Percentiles rank a stretch among this genome's conserved stretches.
phyloP scores from a whole-genome alignment of 37 sponge, comb jelly and placozoan species.

The Diacarnus erythraeanus region DNA sequence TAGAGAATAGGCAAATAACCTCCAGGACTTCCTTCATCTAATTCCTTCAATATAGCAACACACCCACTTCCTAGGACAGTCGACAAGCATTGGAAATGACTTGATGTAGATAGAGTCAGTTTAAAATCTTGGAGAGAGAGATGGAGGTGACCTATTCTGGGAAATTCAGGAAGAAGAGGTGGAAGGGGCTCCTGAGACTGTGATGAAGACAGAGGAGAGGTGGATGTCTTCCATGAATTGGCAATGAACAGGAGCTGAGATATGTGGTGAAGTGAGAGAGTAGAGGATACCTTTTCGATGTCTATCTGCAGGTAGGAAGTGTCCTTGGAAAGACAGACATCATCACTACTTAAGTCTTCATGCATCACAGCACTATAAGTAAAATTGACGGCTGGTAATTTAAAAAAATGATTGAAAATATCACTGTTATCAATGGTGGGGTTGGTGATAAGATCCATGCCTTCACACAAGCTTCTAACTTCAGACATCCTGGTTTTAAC shows the following conservation, averaged over 20 bases:
- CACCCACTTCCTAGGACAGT: background rate
- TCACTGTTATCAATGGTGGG: background rate
- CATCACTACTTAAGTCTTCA: background rate
- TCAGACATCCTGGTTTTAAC: background rate
- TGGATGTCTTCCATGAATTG: constrained; percentile 24
- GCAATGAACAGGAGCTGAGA: constrained; percentile 9
- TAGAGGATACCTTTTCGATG: background rate
- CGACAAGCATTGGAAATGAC: constrained; percentile 3
- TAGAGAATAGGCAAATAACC: constrained; percentile 1
- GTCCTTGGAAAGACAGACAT: background rate
- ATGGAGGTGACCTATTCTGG: background rate
- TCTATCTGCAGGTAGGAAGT: constrained; percentile 12
- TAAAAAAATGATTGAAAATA: background rate
- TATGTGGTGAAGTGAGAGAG: constrained; percentile 11
- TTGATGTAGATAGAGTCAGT: constrained; percentile 1
- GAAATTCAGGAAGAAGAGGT: background rate
- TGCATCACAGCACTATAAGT: background rate
- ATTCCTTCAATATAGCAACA: background rate
- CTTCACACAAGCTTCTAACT: background rate
- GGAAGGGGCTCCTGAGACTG: background rate
- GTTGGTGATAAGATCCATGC: background rate
- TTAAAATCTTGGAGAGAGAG: constrained; percentile 2
- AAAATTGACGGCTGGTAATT: background rate
- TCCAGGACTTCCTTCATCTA: background rate
- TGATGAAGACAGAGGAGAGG: background rate